Evolutionary conservation across 2,888 invertebrate genomes (phyloP), one percentile per base, ranked within the genome.

Genomic region (Willowsia nigromaculata): DNA sequence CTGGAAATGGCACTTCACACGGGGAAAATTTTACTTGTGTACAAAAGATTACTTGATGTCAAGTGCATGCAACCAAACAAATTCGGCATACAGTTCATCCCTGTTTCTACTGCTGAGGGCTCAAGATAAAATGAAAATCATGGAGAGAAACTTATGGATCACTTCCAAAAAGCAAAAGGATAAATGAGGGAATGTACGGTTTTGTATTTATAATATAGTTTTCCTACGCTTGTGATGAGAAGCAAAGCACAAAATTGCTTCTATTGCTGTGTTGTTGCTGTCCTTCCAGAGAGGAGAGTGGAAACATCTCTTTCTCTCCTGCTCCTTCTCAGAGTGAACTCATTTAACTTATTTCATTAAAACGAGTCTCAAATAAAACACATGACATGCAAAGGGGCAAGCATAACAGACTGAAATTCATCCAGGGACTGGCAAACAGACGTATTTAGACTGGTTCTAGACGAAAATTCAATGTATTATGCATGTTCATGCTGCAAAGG

Each of bases 261-360:
- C 40, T 25, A 22, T 43, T 71, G 43, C 43, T 40, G 6, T 71
- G 43, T 25, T 40, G 6, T 37, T 78, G 25, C 11, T 62, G 81
- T 62, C 43, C 30, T 85, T 56, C 47, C 56, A 62, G 59, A 59
- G 30, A 33, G 50, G 37, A 62, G 59, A 59, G 30, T 47, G 50
- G 37, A 85, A 85, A 22, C 62, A 76, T 62, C 18, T 78, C 78
- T 59, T 30, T 78, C 43, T 74, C 27, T 13, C 25, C 59, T 59
- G 22, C 25, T 80, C 59, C 40, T 40, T 80, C 50, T 33, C n/a
- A 59, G 22, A 80, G 40, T 9, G 59, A 85, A 40, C 80, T 81
- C 68, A 71, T 87, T 87, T 87, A 87, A 80, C 87, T 87, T 80
- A 87, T 87, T 87, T 87, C 87, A 87, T 87, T 87, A 87, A 80